Base-by-base conservation (phyloP, 2,888 invertebrate genomes). In the Trissoscelio sp. region DNA sequence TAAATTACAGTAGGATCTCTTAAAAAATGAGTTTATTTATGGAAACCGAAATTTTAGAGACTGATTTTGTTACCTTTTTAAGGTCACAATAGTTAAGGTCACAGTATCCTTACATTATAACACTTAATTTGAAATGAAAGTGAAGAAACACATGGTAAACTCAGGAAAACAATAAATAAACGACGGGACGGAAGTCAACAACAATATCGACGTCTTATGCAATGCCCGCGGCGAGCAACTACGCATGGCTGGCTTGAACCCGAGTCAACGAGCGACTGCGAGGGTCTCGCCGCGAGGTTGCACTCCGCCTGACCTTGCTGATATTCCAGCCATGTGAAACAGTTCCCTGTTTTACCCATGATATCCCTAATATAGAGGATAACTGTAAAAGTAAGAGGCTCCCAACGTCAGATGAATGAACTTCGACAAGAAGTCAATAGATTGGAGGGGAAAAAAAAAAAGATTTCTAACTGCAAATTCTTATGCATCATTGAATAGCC, bases 301-400 rank as follows among this genome's bases (percentile, higher is more conserved):
- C 90, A 90, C 89, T 89, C 86, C 81, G 85, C 84, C n/a, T 90
- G 90, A 91, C 91, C 91, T 90, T 91, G 89, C 88, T 87, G 86
- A 88, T 87, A 67, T 28, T 86, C 85, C 85, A 86, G 82, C 85
- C 85, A 85, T 83, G 82, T 80, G 80, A 85, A 88, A 87, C 88
- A 90, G 90, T 89, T 88, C 83, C 84, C 90, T 89, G 84, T 86
- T 84, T 87, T 91, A 90, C 86, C 90, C 85, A 86, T 89, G 85
- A 87, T 87, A 88, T 86, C 86, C 86, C 87, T 87, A 82, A 83
- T 87, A 82, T 90, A 74, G 80, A 42, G 70, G 51, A 75, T 81
- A 90, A 91, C 91, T 89, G 90, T 91, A 90, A 88, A 89, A 75
- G 60, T 60, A 86, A 89, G 88, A 87, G 90, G 89, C 89, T 89